A percentile compares a stretch with the other conserved stretches of the same genome.
phyloP scores from a whole-genome alignment of 2,113 vertebrate species.

The Falcunculus frontatus region DNA sequence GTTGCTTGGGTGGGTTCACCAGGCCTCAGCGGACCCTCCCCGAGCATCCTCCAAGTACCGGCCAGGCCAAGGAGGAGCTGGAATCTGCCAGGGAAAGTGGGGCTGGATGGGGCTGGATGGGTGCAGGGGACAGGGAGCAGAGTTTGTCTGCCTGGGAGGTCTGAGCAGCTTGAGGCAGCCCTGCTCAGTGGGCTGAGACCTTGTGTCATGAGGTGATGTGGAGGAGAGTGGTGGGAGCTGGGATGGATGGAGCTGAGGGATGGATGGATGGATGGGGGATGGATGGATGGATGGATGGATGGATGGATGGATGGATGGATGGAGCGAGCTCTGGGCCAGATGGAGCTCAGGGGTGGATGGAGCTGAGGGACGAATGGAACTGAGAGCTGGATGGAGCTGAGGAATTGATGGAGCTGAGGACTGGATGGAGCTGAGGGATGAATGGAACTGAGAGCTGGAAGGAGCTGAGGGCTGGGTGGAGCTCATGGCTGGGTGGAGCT shows the following conservation, averaged over 20 bases:
- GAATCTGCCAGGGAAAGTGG: neutral
- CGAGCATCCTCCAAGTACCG: rapidly evolving
- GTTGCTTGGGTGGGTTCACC: neutral
- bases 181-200: neutral
- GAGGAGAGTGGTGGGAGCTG: neutral
- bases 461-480: rapidly evolving
- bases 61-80: neutral
- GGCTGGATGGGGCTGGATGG: neutral
- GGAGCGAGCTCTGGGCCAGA: neutral
- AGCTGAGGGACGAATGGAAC: rapidly evolving
- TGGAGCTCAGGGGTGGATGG: neutral
- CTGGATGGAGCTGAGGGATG: neutral
- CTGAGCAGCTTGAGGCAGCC: neutral
- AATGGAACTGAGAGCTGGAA: neutral
- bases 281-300: neutral
- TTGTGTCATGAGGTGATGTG: rapidly evolving
- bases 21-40: neutral
- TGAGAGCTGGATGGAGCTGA: neutral
- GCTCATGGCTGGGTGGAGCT: neutral
- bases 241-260: neutral
- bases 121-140: neutral
- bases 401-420: too few relatives aligned
- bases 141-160: neutral
- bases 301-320: neutral
- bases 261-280: too few relatives aligned